Conservation (phyloP, 1,140 invertebrate genomes). For the Listronotus bonariensis region DNA sequence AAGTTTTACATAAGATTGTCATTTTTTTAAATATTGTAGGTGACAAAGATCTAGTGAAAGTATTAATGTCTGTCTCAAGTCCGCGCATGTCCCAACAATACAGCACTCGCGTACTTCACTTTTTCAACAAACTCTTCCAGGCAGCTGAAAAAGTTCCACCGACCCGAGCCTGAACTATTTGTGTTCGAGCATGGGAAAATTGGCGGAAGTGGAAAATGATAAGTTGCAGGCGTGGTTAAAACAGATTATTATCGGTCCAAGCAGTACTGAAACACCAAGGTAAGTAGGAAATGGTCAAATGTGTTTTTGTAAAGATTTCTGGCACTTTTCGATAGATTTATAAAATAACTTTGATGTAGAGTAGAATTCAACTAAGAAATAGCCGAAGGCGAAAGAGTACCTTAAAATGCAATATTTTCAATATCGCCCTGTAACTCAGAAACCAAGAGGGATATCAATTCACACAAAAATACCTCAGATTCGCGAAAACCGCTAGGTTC, state of each 20-base stretch:
- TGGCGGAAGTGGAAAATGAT: conserved; percentile 67
- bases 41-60: conserved; percentile 66
- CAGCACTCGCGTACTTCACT: conserved; percentile 76
- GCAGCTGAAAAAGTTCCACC: conserved; percentile 62
- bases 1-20: not conserved
- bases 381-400: no score
- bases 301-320: no score
- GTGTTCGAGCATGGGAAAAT: conserved; percentile 68
- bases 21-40: conserved; percentile 18
- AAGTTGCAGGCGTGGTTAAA: conserved; percentile 72
- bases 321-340: no score
- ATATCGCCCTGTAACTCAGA: no score
- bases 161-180: conserved; percentile 71
- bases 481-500: no score
- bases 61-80: conserved; percentile 74
- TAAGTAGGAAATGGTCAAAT: not conserved
- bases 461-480: no score
- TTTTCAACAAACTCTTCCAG: conserved; percentile 80
- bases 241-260: conserved; percentile 68
- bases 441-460: no score
- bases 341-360: no score
- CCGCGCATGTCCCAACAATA: conserved; percentile 72
- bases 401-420: no score
- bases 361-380: no score
- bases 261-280: conserved; percentile 53